Percentiles rank a stretch among this genome's conserved stretches.
phyloP scores from a whole-genome alignment of 2,797 vertebrate species.

The Myripristis murdjan region DNA sequence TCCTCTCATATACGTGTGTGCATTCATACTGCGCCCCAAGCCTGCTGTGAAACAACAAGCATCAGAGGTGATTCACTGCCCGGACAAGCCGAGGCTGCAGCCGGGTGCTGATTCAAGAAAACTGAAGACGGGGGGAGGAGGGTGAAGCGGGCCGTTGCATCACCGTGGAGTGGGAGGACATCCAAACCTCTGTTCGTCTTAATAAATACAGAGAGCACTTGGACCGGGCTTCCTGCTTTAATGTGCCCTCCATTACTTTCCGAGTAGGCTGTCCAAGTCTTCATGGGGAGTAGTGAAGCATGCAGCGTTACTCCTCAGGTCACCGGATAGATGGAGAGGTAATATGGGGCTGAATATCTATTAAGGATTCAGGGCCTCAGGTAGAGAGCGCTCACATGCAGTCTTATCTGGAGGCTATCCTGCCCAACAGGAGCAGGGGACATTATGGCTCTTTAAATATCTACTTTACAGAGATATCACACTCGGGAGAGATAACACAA shows the following conservation, averaged over 20 bases:
- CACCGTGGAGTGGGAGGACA: not conserved
- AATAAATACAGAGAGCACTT: too few relatives aligned
- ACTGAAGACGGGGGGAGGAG: not conserved
- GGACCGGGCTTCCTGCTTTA: not conserved
- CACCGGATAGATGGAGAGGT: not conserved
- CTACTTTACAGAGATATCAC: constrained; percentile 55
- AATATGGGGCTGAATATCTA: constrained; percentile 17
- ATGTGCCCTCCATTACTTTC: not conserved
- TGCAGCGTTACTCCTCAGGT: not conserved
- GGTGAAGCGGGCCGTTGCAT: not conserved
- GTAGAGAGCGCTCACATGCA: constrained; percentile 18
- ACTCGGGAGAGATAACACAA: constrained; percentile 63
- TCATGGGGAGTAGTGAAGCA: not conserved
- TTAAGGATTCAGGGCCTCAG: constrained; percentile 40
- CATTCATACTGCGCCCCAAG: constrained; percentile 1
- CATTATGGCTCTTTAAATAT: constrained; percentile 26
- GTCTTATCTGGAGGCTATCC: not conserved
- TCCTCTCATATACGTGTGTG: constrained; percentile 8
- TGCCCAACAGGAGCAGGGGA: constrained; percentile 23
- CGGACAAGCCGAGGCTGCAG: constrained; percentile 9
- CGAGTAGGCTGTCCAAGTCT: too few relatives aligned
- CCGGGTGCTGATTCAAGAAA: constrained; percentile 31
- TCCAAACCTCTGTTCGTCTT: constrained; percentile 14
- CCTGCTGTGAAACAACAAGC: not conserved
- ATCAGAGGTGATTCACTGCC: constrained; percentile 37